phyloP scores from a whole-genome alignment of 2,797 vertebrate species.

The Lepus oiostolus region DNA sequence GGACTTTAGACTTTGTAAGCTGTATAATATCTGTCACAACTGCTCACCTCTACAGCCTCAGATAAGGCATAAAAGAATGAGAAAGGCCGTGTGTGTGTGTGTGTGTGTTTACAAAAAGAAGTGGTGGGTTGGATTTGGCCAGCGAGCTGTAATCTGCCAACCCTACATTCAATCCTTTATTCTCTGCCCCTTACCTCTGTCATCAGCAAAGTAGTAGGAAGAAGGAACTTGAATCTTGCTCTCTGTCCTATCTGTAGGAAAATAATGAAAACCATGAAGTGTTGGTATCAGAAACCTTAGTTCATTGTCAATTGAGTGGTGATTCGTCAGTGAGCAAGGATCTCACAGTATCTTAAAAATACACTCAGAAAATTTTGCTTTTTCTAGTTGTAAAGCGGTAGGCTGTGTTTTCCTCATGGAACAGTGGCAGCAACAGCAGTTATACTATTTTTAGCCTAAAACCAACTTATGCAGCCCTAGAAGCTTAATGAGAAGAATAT shows the following conservation, averaged over 20 bases:
- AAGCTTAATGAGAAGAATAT: slow-evolving; percentile 79
- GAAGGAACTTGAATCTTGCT: slow-evolving; percentile 53
- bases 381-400: slow-evolving; percentile 60
- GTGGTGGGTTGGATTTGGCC: slow-evolving; percentile 25
- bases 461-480: slow-evolving; percentile 78
- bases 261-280: not conserved
- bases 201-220: slow-evolving; percentile 22
- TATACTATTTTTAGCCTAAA: slow-evolving; percentile 87
- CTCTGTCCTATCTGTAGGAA: not conserved
- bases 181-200: slow-evolving; percentile 28
- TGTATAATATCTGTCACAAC: slow-evolving; percentile 10
- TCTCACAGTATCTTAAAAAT: slow-evolving; percentile 68
- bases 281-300: slow-evolving; percentile 28
- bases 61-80: slow-evolving; percentile 14
- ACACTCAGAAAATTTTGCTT: slow-evolving; percentile 56
- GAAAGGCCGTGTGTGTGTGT: not conserved
- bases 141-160: slow-evolving; percentile 9
- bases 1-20: slow-evolving; percentile 37
- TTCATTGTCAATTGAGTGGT: slow-evolving; percentile 20
- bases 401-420: slow-evolving; percentile 68
- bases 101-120: slow-evolving; percentile 10
- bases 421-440: slow-evolving; percentile 71
- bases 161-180: slow-evolving; percentile 4
- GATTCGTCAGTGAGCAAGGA: slow-evolving; percentile 38
- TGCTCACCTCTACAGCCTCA: slow-evolving; percentile 35